phyloP scores from a whole-genome alignment of 2,888 invertebrate species.

The Listrodromus nycthemerus region DNA sequence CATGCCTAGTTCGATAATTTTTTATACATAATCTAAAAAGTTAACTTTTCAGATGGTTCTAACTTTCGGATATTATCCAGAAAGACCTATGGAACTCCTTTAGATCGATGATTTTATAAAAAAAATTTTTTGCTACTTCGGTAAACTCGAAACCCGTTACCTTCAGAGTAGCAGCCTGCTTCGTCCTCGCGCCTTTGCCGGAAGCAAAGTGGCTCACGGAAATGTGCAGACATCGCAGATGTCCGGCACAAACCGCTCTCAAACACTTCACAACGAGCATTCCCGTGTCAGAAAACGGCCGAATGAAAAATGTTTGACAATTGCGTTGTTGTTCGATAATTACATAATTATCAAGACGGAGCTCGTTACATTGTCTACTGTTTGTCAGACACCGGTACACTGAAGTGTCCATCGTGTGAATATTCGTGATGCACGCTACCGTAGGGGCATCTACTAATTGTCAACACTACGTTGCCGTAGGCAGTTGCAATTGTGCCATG shows the following conservation, averaged over 20 bases:
- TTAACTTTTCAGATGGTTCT: too few species aligned
- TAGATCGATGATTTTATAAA: too few species aligned
- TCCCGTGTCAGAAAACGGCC: background rate
- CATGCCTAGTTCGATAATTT: too few species aligned
- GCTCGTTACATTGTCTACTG: background rate
- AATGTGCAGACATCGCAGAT: background rate
- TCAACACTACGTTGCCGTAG: conserved; percentile 2
- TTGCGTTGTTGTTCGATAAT: conserved; percentile 45
- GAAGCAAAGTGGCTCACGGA: conserved; percentile 10
- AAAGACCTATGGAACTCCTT: too few species aligned
- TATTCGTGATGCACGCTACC: conserved; percentile 9
- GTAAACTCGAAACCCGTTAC: conserved; percentile 10
- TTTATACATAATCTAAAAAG: too few species aligned
- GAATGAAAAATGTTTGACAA: background rate
- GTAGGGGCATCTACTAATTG: conserved; percentile 22
- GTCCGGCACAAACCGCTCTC: background rate
- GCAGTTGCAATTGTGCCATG: background rate
- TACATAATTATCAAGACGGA: conserved; percentile 35
- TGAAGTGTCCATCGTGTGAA: background rate
- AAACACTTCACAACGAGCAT: conserved; percentile 31
- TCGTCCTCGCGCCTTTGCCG: background rate
- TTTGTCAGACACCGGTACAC: background rate
- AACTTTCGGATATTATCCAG: too few species aligned
- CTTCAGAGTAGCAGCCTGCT: conserved; percentile 27
- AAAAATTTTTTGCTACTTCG: too few species aligned